Evolutionary conservation across 2,888 invertebrate species (phyloP).

Genomic region (Pristionchus fissidentatus): DNA sequence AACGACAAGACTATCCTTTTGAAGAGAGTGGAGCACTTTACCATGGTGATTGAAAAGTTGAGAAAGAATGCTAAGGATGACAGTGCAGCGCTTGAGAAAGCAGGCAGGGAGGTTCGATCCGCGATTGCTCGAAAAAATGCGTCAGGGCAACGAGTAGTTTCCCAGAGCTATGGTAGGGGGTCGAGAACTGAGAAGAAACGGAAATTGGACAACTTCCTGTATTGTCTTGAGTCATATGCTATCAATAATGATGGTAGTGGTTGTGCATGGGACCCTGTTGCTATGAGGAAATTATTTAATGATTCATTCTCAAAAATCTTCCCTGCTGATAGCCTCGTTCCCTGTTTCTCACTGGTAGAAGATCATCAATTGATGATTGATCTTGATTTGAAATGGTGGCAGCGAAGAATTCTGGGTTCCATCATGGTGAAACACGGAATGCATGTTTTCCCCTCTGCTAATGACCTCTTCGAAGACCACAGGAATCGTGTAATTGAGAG

Average conservation of each 20-base stretch:
- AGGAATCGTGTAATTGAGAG: neutral
- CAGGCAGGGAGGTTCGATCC: neutral
- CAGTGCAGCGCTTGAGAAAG: neutral
- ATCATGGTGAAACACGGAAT: neutral
- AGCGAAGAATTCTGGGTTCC: neutral
- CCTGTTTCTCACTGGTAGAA: neutral
- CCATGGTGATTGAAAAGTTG: neutral
- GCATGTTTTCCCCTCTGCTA: neutral
- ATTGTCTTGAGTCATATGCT: neutral
- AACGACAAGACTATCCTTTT: too few relatives aligned
- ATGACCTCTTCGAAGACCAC: neutral
- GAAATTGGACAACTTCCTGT: neutral
- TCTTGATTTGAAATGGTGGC: neutral
- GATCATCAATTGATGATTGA: neutral
- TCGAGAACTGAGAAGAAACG: neutral
- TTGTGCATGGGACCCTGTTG: neutral
- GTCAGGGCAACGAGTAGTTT: neutral
- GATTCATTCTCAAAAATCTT: neutral
- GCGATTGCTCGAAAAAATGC: neutral
- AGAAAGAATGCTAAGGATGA: neutral
- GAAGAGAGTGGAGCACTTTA: too few relatives aligned
- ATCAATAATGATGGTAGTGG: neutral
- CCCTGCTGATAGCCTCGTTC: neutral
- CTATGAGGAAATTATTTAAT: neutral
- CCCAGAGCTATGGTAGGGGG: neutral